Percentiles rank a stretch among this genome's conserved stretches.
These are phyloP conservation scores for Chrysaora quinquecirrha DNA, from an alignment of 30 jellyfish, hydroid and myxozoan species.

Conservation along the genomic window DNA sequence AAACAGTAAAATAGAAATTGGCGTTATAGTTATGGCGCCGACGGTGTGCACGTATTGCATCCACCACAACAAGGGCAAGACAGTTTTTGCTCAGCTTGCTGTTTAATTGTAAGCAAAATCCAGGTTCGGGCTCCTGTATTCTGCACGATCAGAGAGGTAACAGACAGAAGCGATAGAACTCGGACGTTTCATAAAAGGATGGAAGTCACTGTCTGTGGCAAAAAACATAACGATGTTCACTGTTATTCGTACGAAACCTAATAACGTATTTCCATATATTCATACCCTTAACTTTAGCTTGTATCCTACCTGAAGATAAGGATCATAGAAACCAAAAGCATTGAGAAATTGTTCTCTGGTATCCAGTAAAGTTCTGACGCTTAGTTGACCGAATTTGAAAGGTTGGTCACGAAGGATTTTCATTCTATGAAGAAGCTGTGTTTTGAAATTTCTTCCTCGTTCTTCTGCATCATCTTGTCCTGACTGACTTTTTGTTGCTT, in stretches of 20 bases:
- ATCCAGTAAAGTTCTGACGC: constrained; percentile 87
- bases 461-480: constrained; percentile 87
- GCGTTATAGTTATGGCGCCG: no score
- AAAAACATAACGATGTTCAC: background rate
- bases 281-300: background rate
- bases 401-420: constrained; percentile 72
- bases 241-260: background rate
- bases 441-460: constrained; percentile 87
- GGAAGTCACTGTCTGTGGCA: background rate
- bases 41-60: no score
- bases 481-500: constrained; percentile 89
- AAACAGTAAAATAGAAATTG: no score
- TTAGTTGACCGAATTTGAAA: constrained; percentile 83
- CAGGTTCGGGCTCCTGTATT: no score
- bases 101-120: no score
- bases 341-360: constrained; percentile 89
- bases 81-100: no score
- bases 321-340: constrained; percentile 83
- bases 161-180: background rate
- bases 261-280: background rate
- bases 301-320: constrained; percentile 83
- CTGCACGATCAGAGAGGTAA: background rate
- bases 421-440: constrained; percentile 63
- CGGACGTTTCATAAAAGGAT: background rate
- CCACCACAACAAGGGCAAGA: no score